Evolutionary conservation across 2,888 invertebrate species (phyloP), one percentile per base, ranked within the genome.

Genomic region (Cheilosia grossa): DNA sequence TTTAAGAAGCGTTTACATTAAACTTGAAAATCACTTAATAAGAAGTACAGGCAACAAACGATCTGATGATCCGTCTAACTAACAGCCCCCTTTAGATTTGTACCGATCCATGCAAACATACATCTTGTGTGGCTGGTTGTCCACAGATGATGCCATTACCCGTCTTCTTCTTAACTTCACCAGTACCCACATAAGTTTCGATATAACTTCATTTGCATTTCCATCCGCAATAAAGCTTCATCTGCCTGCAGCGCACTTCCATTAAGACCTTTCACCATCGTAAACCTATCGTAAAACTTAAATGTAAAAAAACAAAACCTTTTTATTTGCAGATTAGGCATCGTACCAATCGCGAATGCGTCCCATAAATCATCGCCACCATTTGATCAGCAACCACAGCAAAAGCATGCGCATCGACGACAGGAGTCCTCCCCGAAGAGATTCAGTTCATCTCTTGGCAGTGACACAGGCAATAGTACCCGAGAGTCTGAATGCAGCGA

Each of bases 391-490:
- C 78, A 77, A 24, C 53, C 30, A 30, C 47, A 81, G 67, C 87
- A 88, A 82, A 86, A 88, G 74, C 89, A 89, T 33, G 67, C 87
- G 24, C 77, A 83, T 30, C 88, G 89, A 10, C 89, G 90, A 53
- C 89, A 89, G 58, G 92, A 91, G 74, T 88, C 90, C 33, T 90
- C 91, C 2, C 91, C 92, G 9, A 93, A 91, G 91, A 92, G 89
- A 88, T 94, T 95, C 87, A 96, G 96, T 88, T 96, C 96, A 13
- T 95, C 95, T 0, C 92, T 96, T 64, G 96, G 96, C 9, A 96
- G 96, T 88, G 96, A 95, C 89, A 95, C 95, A 0, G 95, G 95
- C 49, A 93, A 93, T 89, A 92, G 95, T 88, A 94, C 95, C 88
- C 93, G 95, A 54, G 95, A 96, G 89, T 95, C 95, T 7, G 95